Evolutionary conservation across 2,113 vertebrate species (phyloP).

Genomic region (Heliornis fulica): DNA sequence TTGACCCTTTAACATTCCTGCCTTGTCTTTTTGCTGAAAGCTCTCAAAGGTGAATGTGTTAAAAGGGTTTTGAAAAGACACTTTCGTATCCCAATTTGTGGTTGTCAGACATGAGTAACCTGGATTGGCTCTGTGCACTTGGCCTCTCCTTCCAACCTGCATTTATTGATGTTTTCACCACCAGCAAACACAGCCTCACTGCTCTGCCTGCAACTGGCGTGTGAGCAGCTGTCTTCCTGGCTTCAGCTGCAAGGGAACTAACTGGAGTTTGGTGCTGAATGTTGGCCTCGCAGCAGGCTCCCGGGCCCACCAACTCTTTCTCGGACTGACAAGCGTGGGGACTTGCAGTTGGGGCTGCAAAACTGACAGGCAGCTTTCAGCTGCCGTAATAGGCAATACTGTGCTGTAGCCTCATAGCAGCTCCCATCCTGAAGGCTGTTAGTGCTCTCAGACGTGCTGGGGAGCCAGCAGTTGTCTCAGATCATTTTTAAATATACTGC

Average conservation of each 20-base stretch:
- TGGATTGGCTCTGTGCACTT: background rate
- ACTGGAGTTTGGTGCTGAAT: background rate
- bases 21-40: conserved; percentile 1
- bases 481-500: background rate
- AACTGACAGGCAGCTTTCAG: background rate
- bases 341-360: background rate
- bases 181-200: background rate
- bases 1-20: conserved; percentile 5
- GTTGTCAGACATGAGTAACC: background rate
- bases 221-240: background rate
- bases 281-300: background rate
- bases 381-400: background rate
- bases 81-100: background rate
- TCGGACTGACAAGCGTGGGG: background rate
- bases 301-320: background rate
- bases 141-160: background rate
- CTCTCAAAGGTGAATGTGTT: background rate
- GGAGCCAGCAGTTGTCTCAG: background rate
- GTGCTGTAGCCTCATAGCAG: background rate
- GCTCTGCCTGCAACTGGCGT: background rate
- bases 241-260: background rate
- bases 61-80: conserved; percentile 17
- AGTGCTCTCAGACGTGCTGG: background rate
- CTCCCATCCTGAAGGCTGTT: background rate
- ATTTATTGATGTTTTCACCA: background rate